phyloP scores from a whole-genome alignment of 1,140 invertebrate genomes.

The Cataglyphis hispanica region DNA sequence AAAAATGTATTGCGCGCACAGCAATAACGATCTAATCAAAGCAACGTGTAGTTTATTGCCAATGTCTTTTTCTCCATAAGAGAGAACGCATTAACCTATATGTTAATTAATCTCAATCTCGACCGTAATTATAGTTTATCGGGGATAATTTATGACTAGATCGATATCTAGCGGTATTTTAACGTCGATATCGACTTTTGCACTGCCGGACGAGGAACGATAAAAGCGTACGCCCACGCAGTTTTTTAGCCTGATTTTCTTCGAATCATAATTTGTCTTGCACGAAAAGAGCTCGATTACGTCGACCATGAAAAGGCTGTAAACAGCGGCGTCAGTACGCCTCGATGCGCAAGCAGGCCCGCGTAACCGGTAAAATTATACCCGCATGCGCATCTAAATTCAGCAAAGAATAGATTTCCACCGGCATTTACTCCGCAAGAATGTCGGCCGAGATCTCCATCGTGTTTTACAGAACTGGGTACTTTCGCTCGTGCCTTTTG shows the following conservation, averaged over 20 bases:
- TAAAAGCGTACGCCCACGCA: slow-evolving; percentile 24
- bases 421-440: neutral
- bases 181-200: slow-evolving; percentile 7
- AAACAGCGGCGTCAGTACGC: slow-evolving; percentile 20
- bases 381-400: slow-evolving; percentile 18
- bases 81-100: neutral
- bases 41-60: neutral
- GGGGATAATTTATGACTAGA: slow-evolving; percentile 26
- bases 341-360: slow-evolving; percentile 17
- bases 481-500: slow-evolving; percentile 26
- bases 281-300: slow-evolving; percentile 53
- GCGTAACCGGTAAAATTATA: slow-evolving; percentile 54
- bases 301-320: slow-evolving; percentile 38
- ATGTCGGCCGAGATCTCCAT: slow-evolving; percentile 39
- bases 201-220: slow-evolving; percentile 10
- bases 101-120: slow-evolving; percentile 48
- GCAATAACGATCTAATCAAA: neutral
- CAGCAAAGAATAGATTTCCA: slow-evolving; percentile 28
- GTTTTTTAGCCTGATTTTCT: slow-evolving; percentile 42
- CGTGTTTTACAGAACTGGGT: slow-evolving; percentile 21
- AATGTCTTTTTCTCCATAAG: slow-evolving; percentile 17
- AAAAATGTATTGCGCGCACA: neutral
- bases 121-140: slow-evolving; percentile 44
- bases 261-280: slow-evolving; percentile 36
- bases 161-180: slow-evolving; percentile 27